These are phyloP conservation scores for Hirtodrosophila trivittata DNA, from an alignment of 2,888 invertebrate genomes.

Conservation along the genomic window DNA sequence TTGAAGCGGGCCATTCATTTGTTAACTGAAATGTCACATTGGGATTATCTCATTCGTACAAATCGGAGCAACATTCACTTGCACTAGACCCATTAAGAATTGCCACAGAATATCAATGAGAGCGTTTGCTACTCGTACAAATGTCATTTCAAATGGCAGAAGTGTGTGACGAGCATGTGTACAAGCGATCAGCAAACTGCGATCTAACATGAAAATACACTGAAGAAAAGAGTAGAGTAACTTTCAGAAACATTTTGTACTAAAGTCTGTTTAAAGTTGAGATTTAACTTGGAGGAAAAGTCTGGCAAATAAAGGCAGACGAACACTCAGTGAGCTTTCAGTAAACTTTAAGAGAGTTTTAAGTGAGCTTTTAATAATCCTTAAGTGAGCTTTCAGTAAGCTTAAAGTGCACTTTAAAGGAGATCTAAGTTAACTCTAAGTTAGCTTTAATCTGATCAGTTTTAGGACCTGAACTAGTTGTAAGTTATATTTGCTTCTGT, in stretches of 20 bases:
- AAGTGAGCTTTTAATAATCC: too few relatives aligned
- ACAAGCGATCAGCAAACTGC: background rate
- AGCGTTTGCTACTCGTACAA: constrained; percentile 52
- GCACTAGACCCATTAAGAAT: constrained; percentile 55
- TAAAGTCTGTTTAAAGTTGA: too few relatives aligned
- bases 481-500: too few relatives aligned
- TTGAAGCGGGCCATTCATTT: constrained; percentile 50
- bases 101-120: constrained; percentile 71
- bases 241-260: background rate
- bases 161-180: constrained; percentile 35
- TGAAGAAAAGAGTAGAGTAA: constrained; percentile 19
- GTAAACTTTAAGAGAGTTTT: too few relatives aligned
- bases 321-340: too few relatives aligned
- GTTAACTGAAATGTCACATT: constrained; percentile 61
- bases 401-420: too few relatives aligned
- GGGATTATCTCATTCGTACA: constrained; percentile 53
- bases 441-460: too few relatives aligned
- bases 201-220: constrained; percentile 18
- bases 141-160: constrained; percentile 63
- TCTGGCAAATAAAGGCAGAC: too few relatives aligned
- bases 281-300: too few relatives aligned
- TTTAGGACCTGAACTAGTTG: too few relatives aligned
- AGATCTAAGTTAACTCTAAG: constrained; percentile 20
- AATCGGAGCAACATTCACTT: constrained; percentile 55
- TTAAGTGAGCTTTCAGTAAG: too few relatives aligned